These are phyloP conservation scores for Neoscelio sp. DNA, from an alignment of 2,888 invertebrate species.

Conservation along the genomic window DNA sequence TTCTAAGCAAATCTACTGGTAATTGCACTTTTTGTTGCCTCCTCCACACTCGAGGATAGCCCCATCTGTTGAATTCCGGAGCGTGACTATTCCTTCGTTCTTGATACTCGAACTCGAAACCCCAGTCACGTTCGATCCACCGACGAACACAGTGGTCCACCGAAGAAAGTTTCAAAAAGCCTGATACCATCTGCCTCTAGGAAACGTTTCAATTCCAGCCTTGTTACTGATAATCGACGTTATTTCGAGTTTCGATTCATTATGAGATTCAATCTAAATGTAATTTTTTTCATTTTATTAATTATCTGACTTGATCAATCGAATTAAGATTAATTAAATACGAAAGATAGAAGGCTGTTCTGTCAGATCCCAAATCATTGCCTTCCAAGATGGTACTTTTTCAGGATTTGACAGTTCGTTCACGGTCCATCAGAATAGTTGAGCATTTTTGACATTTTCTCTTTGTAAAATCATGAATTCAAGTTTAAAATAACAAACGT, in stretches of 20 bases:
- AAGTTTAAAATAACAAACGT: too few species aligned
- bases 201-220: conserved; percentile 28
- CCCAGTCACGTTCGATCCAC: conserved; percentile 56
- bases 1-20: conserved; percentile 23
- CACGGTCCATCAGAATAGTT: too few species aligned
- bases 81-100: conserved; percentile 39
- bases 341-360: too few species aligned
- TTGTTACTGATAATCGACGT: conserved; percentile 33
- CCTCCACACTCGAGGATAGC: background rate
- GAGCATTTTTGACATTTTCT: too few species aligned
- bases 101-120: background rate
- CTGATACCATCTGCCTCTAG: conserved; percentile 32
- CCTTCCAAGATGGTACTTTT: too few species aligned
- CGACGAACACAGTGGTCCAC: conserved; percentile 34
- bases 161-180: conserved; percentile 7
- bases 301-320: too few species aligned
- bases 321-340: too few species aligned
- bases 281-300: conserved; percentile 41
- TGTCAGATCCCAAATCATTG: too few species aligned
- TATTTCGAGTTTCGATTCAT: conserved; percentile 31
- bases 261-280: conserved; percentile 56
- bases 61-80: conserved; percentile 38
- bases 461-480: too few species aligned
- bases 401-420: too few species aligned
- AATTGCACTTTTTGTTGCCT: conserved; percentile 54